Conservation (phyloP, 1,140 invertebrate species). For the Saccostrea cuccullata region DNA sequence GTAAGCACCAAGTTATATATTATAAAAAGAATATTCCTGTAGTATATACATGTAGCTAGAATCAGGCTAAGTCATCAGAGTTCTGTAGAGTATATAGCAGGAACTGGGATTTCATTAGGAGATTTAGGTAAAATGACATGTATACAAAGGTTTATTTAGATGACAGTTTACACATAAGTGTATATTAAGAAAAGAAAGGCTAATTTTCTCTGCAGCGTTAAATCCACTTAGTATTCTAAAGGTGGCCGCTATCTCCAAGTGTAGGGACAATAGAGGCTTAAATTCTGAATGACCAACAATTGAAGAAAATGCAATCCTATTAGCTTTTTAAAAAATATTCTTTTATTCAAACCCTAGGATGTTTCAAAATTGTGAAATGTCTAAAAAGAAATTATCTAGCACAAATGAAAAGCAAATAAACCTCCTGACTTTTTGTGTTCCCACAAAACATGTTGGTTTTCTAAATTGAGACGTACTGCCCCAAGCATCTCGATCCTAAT, state of each 20-base stretch:
- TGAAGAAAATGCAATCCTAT: conserved; percentile 10
- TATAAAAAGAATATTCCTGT: background rate
- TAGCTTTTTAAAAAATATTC: conserved; percentile 22
- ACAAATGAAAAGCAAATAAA: conserved; percentile 1
- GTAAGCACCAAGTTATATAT: background rate
- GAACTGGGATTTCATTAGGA: background rate
- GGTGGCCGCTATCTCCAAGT: background rate
- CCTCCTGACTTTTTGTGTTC: background rate
- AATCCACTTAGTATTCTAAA: background rate
- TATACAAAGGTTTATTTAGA: background rate
- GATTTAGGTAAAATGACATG: background rate
- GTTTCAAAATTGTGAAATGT: conserved; percentile 6
- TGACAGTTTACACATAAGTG: background rate
- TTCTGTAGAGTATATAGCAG: too few relatives aligned
- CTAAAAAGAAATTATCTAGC: conserved; percentile 34
- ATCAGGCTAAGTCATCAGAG: too few relatives aligned
- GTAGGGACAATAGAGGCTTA: conserved; percentile 2
- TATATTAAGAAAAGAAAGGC: background rate
- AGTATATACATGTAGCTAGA: background rate
- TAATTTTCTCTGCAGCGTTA: background rate
- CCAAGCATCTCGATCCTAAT: background rate
- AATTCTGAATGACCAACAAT: conserved; percentile 9
- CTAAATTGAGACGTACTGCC: conserved; percentile 32
- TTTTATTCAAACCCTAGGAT: background rate
- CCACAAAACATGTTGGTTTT: conserved; percentile 10